phyloP scores from a whole-genome alignment of 2,888 invertebrate genomes.

The Lasioglossum lativentre region DNA sequence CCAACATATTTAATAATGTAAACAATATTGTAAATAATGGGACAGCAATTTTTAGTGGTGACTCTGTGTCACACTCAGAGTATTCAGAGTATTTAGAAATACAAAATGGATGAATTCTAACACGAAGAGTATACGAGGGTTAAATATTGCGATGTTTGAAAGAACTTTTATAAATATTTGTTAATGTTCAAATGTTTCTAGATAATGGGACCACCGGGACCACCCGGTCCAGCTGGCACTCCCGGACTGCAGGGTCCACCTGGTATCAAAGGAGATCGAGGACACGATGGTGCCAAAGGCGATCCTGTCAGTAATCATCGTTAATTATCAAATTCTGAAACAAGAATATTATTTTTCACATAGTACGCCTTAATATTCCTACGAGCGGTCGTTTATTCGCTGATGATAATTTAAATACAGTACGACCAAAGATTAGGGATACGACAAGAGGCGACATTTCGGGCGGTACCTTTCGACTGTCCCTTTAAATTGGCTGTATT shows the following conservation, averaged over 20 bases:
- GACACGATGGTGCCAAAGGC: conserved; percentile 93
- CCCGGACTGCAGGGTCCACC: conserved; percentile 93
- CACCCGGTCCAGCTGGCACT: conserved; percentile 90
- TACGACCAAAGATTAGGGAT: not conserved
- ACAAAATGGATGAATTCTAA: no score
- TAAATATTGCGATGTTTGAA: not conserved
- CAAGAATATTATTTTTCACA: conserved; percentile 2
- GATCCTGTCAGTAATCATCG: conserved; percentile 88
- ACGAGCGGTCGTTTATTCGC: not conserved
- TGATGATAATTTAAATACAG: not conserved
- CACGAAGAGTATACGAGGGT: no score
- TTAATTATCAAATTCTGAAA: conserved; percentile 41
- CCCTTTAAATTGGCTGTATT: no score
- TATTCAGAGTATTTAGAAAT: no score
- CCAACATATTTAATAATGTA: no score
- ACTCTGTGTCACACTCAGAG: no score
- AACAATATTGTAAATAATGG: no score
- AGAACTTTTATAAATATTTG: not conserved
- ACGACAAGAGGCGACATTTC: no score
- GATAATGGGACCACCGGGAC: conserved; percentile 90
- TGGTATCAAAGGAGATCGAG: conserved; percentile 94
- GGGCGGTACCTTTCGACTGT: no score
- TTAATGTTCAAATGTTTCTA: conserved; percentile 68
- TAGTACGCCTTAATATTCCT: not conserved
- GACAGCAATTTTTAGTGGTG: no score